A percentile compares a stretch with the other conserved stretches of the same genome.
phyloP scores from a whole-genome alignment of 2,797 vertebrate genomes.

The Sparus aurata region DNA sequence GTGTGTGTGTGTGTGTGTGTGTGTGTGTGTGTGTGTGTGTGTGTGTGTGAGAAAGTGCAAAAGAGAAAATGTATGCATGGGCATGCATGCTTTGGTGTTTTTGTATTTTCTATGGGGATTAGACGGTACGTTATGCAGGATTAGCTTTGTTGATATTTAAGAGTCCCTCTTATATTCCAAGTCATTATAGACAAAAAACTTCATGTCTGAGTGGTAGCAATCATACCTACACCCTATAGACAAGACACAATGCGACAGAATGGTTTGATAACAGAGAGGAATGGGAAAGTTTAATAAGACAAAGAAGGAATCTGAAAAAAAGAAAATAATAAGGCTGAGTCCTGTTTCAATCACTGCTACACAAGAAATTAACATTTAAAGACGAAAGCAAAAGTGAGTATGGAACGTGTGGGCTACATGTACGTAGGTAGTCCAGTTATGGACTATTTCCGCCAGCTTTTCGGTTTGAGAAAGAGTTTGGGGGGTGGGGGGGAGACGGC shows the following conservation, averaged over 20 bases:
- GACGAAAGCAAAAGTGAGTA: constrained; percentile 22
- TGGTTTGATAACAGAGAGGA: constrained; percentile 22
- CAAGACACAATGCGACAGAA: constrained; percentile 8
- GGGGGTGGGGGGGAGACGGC: neutral
- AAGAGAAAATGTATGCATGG: constrained; percentile 44
- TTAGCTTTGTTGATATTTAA: constrained; percentile 61
- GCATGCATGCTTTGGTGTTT: constrained; percentile 47
- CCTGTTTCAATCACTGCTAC: constrained; percentile 22
- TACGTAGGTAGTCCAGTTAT: constrained; percentile 60
- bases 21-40: constrained; percentile 13
- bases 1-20: constrained; percentile 19
- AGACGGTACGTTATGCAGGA: constrained; percentile 56
- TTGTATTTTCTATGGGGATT: constrained; percentile 65
- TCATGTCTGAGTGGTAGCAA: constrained; percentile 31
- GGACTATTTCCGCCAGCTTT: constrained; percentile 51
- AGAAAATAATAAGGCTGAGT: constrained; percentile 8
- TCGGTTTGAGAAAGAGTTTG: constrained; percentile 23
- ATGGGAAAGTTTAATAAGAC: neutral
- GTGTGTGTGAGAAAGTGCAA: constrained; percentile 24
- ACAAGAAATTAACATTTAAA: constrained; percentile 53
- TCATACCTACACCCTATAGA: constrained; percentile 7
- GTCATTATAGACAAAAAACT: constrained; percentile 58
- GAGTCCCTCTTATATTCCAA: constrained; percentile 51
- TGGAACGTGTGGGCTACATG: constrained; percentile 39
- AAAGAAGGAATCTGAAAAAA: constrained; percentile 14